A percentile compares a stretch with the other conserved stretches of the same genome.
These are phyloP conservation scores for Diorhabda sublineata DNA, from an alignment of 1,140 invertebrate species.

Conservation along the genomic window DNA sequence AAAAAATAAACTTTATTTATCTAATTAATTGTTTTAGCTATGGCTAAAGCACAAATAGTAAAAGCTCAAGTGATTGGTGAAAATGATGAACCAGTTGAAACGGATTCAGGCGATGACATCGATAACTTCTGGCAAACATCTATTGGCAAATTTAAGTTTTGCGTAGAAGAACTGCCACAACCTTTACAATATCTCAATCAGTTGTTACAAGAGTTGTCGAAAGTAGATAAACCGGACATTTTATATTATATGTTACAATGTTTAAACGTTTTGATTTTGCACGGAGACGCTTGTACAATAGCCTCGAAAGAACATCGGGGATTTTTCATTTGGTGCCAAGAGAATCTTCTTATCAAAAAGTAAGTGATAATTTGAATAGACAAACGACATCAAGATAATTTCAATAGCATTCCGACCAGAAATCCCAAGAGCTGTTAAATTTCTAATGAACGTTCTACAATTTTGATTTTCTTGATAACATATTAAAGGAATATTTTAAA, in stretches of 20 bases:
- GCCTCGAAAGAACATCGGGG: constrained; percentile 86
- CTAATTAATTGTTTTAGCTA: constrained; percentile 46
- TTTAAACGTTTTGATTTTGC: constrained; percentile 85
- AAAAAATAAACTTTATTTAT: too few species aligned
- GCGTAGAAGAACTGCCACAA: constrained; percentile 85
- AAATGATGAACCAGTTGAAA: constrained; percentile 63
- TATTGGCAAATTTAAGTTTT: constrained; percentile 87
- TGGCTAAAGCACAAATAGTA: constrained; percentile 61
- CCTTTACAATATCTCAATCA: constrained; percentile 90
- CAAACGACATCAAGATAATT: too few species aligned
- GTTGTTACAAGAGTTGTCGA: constrained; percentile 78
- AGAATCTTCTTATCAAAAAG: constrained; percentile 93
- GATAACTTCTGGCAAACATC: constrained; percentile 88
- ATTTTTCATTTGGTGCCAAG: constrained; percentile 96
- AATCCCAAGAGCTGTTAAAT: too few species aligned
- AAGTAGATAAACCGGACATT: constrained; percentile 84
- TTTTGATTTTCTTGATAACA: too few species aligned
- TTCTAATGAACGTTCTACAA: too few species aligned
- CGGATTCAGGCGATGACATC: constrained; percentile 64
- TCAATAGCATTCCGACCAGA: too few species aligned
- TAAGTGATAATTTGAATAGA: constrained; percentile 49
- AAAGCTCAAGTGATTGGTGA: constrained; percentile 62
- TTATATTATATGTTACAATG: constrained; percentile 91
- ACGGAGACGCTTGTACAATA: constrained; percentile 87
- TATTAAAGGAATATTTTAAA: too few species aligned